phyloP scores from a whole-genome alignment of 2,888 invertebrate species.

The Podotricha telesiphe region DNA sequence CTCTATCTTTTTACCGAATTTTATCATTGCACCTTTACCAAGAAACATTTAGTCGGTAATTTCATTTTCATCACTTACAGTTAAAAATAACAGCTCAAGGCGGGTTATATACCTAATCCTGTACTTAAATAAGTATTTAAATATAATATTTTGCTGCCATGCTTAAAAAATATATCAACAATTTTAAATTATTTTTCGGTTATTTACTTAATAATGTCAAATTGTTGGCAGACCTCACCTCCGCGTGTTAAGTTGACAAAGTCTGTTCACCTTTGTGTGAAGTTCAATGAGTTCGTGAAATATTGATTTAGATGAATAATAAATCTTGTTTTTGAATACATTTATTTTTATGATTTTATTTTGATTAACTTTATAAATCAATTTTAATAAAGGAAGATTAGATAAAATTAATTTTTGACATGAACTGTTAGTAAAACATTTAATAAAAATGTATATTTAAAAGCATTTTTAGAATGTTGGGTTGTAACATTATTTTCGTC shows the following conservation, averaged over 20 bases:
- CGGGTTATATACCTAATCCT: no score
- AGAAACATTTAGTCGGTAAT: no score
- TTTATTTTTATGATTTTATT: background rate
- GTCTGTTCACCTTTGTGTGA: slow-evolving; percentile 28
- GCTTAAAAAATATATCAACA: no score
- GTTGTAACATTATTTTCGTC: no score
- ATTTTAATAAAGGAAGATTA: background rate
- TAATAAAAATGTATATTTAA: no score
- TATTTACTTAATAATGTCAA: slow-evolving; percentile 6
- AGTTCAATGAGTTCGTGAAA: slow-evolving; percentile 28
- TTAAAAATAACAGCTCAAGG: no score
- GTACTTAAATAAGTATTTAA: no score
- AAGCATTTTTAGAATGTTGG: no score
- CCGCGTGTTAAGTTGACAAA: slow-evolving; percentile 21
- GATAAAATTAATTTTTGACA: background rate
- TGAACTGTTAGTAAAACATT: background rate
- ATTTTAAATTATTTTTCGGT: slow-evolving; percentile 1
- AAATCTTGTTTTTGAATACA: background rate
- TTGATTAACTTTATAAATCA: background rate
- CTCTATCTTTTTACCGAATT: no score
- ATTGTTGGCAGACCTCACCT: slow-evolving; percentile 11
- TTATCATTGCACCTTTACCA: no score
- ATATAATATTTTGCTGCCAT: no score
- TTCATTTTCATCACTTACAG: no score
- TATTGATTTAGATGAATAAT: slow-evolving; percentile 2